These are phyloP conservation scores for Marasmarcha lunaedactyla DNA, from an alignment of 2,888 invertebrate species.

Conservation along the genomic window DNA sequence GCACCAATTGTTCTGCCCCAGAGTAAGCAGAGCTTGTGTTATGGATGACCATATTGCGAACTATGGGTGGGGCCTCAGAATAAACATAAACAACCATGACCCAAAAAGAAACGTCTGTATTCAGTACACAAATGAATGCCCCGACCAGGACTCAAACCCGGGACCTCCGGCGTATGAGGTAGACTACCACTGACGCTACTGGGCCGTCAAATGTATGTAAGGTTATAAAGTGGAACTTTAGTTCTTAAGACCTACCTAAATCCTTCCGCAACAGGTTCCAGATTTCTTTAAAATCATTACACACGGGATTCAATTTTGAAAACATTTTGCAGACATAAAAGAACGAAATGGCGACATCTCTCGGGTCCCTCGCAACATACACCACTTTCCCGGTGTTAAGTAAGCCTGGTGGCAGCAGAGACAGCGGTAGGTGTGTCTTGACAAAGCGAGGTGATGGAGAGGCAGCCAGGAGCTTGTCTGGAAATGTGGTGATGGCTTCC, in stretches of 20 bases:
- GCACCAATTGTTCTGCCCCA: no score
- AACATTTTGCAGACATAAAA: conserved; percentile 78
- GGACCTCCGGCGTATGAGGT: no score
- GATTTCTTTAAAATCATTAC: conserved; percentile 75
- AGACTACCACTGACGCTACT: no score
- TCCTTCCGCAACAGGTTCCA: conserved; percentile 78
- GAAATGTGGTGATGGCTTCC: neutral
- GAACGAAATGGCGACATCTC: conserved; percentile 87
- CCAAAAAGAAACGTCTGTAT: no score
- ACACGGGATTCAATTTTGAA: conserved; percentile 76
- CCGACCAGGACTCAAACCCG: no score
- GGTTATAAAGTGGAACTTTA: no score
- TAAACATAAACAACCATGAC: no score
- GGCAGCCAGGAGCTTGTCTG: neutral
- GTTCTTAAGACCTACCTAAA: conserved; percentile 74
- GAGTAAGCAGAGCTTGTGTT: no score
- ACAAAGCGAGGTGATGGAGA: conserved; percentile 34
- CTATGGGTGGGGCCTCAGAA: no score
- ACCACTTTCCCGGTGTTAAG: conserved; percentile 73
- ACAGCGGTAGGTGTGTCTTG: conserved; percentile 81
- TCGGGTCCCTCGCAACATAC: conserved; percentile 87
- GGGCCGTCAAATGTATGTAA: no score
- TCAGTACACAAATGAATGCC: no score
- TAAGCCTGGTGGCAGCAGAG: conserved; percentile 75
- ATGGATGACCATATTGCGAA: no score